These are phyloP conservation scores for Micromys minutus DNA, from an alignment of 2,113 vertebrate genomes.

Conservation along the genomic window DNA sequence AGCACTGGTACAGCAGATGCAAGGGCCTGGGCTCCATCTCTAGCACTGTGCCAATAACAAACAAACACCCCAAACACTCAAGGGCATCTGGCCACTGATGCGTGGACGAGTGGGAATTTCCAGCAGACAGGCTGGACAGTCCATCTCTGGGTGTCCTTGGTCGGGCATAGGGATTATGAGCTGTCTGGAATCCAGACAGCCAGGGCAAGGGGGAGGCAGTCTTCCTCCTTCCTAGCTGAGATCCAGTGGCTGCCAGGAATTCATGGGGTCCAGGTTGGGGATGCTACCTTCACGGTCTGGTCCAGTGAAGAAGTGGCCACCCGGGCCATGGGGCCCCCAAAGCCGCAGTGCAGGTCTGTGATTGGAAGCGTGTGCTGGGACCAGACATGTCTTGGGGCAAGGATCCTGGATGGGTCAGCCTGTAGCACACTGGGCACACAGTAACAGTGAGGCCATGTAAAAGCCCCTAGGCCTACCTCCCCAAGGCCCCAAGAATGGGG, in stretches of 20 bases:
- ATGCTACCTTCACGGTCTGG: constrained; percentile 94
- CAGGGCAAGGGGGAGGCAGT: background rate
- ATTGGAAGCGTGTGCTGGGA: constrained; percentile 95
- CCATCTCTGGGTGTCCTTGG: background rate
- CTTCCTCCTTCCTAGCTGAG: background rate
- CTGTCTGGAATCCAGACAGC: background rate
- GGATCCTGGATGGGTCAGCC: constrained; percentile 87
- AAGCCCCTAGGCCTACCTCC: background rate
- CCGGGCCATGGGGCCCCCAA: constrained; percentile 93
- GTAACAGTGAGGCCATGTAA: background rate
- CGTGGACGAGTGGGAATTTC: constrained; percentile 47
- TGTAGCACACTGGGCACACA: constrained; percentile 89
- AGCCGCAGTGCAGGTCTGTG: constrained; percentile 95
- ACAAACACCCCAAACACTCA: background rate
- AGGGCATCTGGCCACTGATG: background rate
- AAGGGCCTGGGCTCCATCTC: background rate
- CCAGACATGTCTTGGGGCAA: constrained; percentile 93
- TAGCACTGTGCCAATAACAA: background rate
- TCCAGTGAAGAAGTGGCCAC: constrained; percentile 93
- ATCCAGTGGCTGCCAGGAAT: background rate
- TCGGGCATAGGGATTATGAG: background rate
- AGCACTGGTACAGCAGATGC: too few relatives aligned
- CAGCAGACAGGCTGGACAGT: background rate
- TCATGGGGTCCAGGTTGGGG: too few relatives aligned
- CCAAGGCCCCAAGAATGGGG: background rate